Percentiles rank a stretch among this genome's conserved stretches.
These are phyloP conservation scores for Ptilorrhoa leucosticta DNA, from an alignment of 2,113 vertebrate species.

Conservation along the genomic window DNA sequence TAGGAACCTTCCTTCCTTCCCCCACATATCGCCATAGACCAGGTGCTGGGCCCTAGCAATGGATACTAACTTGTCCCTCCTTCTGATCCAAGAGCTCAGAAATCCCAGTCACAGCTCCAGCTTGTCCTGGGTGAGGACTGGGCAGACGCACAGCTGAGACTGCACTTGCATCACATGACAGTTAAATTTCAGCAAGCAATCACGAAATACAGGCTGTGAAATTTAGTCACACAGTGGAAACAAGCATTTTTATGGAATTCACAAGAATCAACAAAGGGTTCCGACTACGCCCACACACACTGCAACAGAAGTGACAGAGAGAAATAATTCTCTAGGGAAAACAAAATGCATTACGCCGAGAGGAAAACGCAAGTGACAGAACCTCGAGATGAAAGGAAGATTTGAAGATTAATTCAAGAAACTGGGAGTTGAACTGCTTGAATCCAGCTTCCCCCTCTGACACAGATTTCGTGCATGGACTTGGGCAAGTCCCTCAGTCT, in stretches of 20 bases:
- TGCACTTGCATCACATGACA: background rate
- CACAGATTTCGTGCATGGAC: background rate
- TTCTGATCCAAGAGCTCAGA: background rate
- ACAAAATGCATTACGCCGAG: background rate
- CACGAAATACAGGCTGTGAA: background rate
- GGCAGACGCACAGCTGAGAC: background rate
- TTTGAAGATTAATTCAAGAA: background rate
- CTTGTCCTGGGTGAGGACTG: background rate
- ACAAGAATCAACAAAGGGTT: background rate
- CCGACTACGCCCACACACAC: background rate
- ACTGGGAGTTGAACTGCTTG: background rate
- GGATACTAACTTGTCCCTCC: background rate
- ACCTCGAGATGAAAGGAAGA: background rate
- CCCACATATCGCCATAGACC: fast-evolving
- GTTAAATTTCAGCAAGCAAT: background rate
- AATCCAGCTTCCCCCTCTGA: background rate
- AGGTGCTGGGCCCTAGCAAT: background rate
- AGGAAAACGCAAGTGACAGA: background rate
- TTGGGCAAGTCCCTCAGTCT: background rate
- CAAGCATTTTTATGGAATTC: background rate
- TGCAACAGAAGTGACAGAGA: background rate
- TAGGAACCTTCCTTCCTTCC: background rate
- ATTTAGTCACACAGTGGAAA: background rate
- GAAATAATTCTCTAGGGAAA: background rate
- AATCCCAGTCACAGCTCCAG: background rate